These are phyloP conservation scores for Meriones psammophilus DNA, from an alignment of 2,797 vertebrate species.

Conservation along the genomic window DNA sequence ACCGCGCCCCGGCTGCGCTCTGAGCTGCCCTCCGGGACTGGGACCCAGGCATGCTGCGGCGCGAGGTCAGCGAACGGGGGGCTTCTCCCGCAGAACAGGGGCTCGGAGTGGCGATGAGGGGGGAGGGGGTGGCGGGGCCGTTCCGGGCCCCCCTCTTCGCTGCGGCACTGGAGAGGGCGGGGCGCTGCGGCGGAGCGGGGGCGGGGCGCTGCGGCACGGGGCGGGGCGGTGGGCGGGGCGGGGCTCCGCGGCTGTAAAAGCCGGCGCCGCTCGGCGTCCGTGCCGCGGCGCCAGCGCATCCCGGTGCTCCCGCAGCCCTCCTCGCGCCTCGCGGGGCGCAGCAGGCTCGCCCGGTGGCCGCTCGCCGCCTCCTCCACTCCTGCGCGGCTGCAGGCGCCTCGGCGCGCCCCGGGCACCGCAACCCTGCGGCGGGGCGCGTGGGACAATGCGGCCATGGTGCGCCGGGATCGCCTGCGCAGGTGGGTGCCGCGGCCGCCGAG, in stretches of 20 bases:
- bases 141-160: neutral
- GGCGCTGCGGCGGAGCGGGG: constrained; percentile 49
- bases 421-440: constrained; percentile 65
- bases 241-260: constrained; percentile 76
- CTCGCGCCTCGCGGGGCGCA: constrained; percentile 10
- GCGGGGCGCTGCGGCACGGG: constrained; percentile 54
- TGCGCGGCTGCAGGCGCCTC: neutral
- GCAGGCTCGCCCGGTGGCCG: constrained; percentile 60
- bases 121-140: neutral
- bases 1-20: too few species aligned
- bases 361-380: neutral
- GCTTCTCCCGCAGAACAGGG: neutral
- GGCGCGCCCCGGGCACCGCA: neutral
- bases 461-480: constrained; percentile 82
- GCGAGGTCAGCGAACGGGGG: too few species aligned
- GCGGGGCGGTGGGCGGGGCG: constrained; percentile 72
- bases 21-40: too few species aligned
- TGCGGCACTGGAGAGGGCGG: neutral
- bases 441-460: constrained; percentile 74
- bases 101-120: neutral
- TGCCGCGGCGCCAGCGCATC: constrained; percentile 62
- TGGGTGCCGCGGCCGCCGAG: constrained; percentile 37
- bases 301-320: neutral
- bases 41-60: too few species aligned
- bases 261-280: constrained; percentile 23